A percentile compares a stretch with the other conserved stretches of the same genome.
Conservation (phyloP, 1,140 invertebrate species). For the Kradibia gibbosae region DNA sequence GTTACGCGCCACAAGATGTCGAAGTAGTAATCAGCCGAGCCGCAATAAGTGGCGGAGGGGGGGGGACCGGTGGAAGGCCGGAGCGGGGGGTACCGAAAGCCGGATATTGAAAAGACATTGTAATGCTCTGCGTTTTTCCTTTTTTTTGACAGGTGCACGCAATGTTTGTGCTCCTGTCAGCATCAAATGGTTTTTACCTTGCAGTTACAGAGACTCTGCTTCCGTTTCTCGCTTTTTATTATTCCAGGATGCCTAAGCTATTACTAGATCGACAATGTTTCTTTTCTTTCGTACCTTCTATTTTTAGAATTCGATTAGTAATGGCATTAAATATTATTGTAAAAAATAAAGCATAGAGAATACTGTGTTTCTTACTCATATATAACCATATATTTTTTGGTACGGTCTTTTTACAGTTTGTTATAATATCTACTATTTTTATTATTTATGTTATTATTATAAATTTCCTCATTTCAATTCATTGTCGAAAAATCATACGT, state of each 20-base stretch:
- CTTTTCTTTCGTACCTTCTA: too few relatives aligned
- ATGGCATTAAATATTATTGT: too few relatives aligned
- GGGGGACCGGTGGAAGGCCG: neutral
- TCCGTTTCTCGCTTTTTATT: neutral
- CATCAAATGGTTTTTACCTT: neutral
- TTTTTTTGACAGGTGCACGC: neutral
- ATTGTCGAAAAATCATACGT: too few relatives aligned
- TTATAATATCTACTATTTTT: too few relatives aligned
- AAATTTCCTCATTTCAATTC: too few relatives aligned
- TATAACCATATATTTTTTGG: too few relatives aligned
- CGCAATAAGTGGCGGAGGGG: neutral
- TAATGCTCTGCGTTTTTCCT: neutral
- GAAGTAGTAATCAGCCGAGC: neutral
- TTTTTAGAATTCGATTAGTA: too few relatives aligned
- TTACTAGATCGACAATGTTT: too few relatives aligned
- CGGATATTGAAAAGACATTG: neutral
- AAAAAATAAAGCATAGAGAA: too few relatives aligned
- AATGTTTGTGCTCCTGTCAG: neutral
- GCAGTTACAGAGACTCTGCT: neutral
- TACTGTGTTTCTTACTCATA: too few relatives aligned
- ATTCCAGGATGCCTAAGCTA: neutral
- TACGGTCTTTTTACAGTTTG: too few relatives aligned
- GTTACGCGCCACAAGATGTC: neutral
- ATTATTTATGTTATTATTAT: too few relatives aligned
- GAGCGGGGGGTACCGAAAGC: neutral